phyloP scores from a whole-genome alignment of 1,140 invertebrate species.

The Watersipora subatra region DNA sequence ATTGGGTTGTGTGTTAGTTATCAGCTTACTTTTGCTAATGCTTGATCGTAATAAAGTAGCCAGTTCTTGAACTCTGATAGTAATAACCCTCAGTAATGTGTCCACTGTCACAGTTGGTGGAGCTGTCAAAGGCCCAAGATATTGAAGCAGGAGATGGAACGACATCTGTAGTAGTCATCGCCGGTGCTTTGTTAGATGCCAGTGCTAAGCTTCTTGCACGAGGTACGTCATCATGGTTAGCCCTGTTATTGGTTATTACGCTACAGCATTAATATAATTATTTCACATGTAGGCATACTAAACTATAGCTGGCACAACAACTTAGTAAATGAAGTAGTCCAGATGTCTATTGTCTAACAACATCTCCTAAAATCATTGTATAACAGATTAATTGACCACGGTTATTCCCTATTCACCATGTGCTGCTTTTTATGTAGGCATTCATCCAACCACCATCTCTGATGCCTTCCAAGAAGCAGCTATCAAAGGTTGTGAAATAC shows the following conservation, averaged over 20 bases:
- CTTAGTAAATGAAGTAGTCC: background rate
- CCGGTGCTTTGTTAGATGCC: slow-evolving; percentile 85
- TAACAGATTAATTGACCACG: no score
- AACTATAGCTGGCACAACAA: no score
- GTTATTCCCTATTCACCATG: no score
- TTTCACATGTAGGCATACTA: background rate
- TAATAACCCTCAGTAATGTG: no score
- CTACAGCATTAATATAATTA: background rate
- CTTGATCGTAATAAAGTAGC: no score
- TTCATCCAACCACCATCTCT: slow-evolving; percentile 93
- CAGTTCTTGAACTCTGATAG: no score
- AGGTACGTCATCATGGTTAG: no score
- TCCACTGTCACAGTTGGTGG: slow-evolving; percentile 84
- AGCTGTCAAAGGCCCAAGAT: slow-evolving; percentile 95
- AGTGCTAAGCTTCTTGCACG: slow-evolving; percentile 79
- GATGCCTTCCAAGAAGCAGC: slow-evolving; percentile 89
- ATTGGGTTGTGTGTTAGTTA: no score
- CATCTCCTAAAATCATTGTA: no score
- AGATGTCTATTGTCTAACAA: no score
- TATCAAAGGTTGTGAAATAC: slow-evolving; percentile 66
- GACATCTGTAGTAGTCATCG: slow-evolving; percentile 89
- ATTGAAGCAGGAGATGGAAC: slow-evolving; percentile 98
- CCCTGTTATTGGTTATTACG: background rate
- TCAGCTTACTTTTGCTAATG: no score
- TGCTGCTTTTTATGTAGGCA: slow-evolving; percentile 45